Base-by-base conservation (phyloP, 2,888 invertebrate species). In the Cephus pulcher region DNA sequence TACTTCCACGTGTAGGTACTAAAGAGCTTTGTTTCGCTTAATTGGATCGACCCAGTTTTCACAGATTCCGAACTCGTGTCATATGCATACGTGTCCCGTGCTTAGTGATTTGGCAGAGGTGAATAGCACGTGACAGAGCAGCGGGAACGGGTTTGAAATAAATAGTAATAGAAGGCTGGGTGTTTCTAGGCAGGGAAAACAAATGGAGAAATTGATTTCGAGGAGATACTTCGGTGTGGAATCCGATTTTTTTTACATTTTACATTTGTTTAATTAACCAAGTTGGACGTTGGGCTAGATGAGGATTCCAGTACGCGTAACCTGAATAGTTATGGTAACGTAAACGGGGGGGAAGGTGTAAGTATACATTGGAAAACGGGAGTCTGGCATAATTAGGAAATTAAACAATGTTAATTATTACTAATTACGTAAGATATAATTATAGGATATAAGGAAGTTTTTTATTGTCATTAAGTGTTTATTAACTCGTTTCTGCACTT, bases 21-120 rank as follows among this genome's bases (percentile, higher is more conserved):
- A 83, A 86, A 85, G 80, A 84, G 82, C 81, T 84, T 84, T 85
- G 83, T 87, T 84, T 84, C 82, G 79, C 81, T 82, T 84, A 86
- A 86, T 85, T 84, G 84, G 82, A 75, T 83, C 77, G 84, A 82
- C 84, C 83, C 76, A 84, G 82, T 86, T 87, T 37, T 74, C 34
- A 69, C 69, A 74, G 81, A 84, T 81, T 78, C 76, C 34, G 1
- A 75, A 69, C 34, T n/a, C 75, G 56, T 79, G 78, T 80, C 76
- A 75, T 82, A 83, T 83, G 81, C 81, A 85, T 84, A 81, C 81
- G 82, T 80, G 81, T 80, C 56, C 71, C 15, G 9, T 56, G 9
- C 56, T 15, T 56, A 56, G 56, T 23, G 9, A 56, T 56, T 56
- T 56, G 56, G 23, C 56, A 23, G 56, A 23, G 56, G 9, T 23